These are phyloP conservation scores for Magallana nippona DNA, from an alignment of 2,888 invertebrate species.

Conservation along the genomic window DNA sequence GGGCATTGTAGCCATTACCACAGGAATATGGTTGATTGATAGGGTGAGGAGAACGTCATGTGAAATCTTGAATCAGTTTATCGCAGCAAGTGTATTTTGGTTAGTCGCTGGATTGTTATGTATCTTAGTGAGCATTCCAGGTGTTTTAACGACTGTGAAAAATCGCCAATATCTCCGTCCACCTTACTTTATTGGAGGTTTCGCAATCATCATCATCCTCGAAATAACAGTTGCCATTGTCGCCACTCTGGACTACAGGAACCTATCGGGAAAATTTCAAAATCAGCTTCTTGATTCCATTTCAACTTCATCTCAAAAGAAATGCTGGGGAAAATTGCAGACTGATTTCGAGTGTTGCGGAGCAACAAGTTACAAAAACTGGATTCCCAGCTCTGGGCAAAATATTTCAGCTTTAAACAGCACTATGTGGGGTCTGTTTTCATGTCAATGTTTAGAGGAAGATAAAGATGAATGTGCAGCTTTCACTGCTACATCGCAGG, in stretches of 20 bases:
- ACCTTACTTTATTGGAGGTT: not conserved
- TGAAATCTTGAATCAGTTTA: constrained; percentile 3
- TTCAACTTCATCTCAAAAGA: not conserved
- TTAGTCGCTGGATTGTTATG: not conserved
- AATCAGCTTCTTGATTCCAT: not conserved
- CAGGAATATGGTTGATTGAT: not conserved
- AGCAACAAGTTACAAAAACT: not conserved
- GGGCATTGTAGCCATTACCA: not conserved
- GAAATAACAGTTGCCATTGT: constrained; percentile 2
- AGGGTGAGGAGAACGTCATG: not conserved
- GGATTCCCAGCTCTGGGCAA: not conserved
- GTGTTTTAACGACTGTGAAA: not conserved
- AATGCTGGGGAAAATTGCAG: constrained; percentile 1
- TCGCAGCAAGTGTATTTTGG: constrained; percentile 15
- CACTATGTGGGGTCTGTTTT: not conserved
- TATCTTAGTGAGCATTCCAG: constrained; percentile 10
- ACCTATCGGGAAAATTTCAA: not conserved
- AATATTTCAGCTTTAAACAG: not conserved
- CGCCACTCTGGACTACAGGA: not conserved
- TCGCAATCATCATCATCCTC: constrained; percentile 3
- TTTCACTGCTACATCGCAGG: not conserved
- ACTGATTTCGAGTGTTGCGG: constrained; percentile 11
- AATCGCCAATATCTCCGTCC: not conserved
- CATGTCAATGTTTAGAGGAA: not conserved
- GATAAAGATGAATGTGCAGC: not conserved